phyloP scores from a whole-genome alignment of 2,113 vertebrate genomes.

The Phasianus colchicus region DNA sequence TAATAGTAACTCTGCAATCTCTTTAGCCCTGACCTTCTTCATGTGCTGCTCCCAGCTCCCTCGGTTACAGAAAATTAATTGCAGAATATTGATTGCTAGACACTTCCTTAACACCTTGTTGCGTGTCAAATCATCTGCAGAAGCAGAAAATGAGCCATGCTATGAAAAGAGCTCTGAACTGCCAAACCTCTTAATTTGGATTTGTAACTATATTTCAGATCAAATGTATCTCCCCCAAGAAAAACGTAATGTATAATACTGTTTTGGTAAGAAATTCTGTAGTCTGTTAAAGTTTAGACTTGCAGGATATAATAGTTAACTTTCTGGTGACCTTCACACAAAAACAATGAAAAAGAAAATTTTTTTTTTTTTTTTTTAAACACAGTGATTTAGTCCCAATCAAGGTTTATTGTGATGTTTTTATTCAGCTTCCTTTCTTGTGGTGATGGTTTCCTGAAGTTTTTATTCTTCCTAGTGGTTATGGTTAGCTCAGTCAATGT shows the following conservation, averaged over 20 bases:
- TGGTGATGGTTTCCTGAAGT: conserved; percentile 34
- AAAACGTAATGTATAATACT: neutral
- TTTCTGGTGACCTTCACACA: conserved; percentile 31
- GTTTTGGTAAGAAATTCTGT: neutral
- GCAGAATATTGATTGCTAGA: neutral
- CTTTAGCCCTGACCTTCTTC: neutral
- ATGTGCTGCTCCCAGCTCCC: neutral
- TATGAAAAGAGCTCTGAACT: neutral
- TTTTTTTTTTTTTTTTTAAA: neutral
- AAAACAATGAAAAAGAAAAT: conserved; percentile 41
- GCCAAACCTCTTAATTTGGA: neutral
- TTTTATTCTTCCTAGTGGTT: conserved; percentile 47
- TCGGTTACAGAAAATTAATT: neutral
- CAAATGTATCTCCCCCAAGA: neutral
- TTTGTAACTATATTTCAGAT: neutral
- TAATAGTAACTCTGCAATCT: neutral
- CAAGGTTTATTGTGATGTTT: conserved; percentile 45
- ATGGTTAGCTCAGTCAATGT: conserved; percentile 28
- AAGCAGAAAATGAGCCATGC: neutral
- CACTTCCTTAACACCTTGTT: neutral
- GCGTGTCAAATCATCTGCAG: neutral
- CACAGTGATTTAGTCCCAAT: conserved; percentile 2
- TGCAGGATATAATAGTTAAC: conserved; percentile 5
- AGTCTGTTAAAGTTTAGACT: neutral
- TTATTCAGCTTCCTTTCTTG: conserved; percentile 53